Evolutionary conservation across 2,113 vertebrate genomes (phyloP), one percentile per base, ranked within the genome.

Genomic region (Amblyornis subalaris): DNA sequence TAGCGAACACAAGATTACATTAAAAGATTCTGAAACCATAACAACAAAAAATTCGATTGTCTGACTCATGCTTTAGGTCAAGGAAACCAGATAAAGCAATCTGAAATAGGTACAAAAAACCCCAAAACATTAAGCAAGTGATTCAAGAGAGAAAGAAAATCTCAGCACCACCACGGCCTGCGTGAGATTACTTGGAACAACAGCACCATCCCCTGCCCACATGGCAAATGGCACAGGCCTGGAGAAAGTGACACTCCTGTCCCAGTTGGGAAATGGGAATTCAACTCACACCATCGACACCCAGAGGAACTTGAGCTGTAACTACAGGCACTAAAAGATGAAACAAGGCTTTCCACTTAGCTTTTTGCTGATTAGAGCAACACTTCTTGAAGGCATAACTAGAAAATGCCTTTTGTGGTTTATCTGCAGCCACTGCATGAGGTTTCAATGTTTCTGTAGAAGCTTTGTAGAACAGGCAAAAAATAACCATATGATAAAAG

Each of bases 221-320:
- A 9, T 0, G 3, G 72, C 1, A 17, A 91, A 86, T 3, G 22
- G 60, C 93, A 69, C 54, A 28, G 57, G 42, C 53, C 40, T 5
- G 36, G 23, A 35, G n/a, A 23, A 50, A 35, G 3, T 0, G 3
- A 9, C 23, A 6, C 17, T 28, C 38, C 14, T 2, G 19, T 21
- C 40, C 84, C 62, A 0, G 7, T 6, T 0, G 8, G 22, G 70
- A 44, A 14, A 45, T 0, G 6, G 50, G 55, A 35, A 62, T 3
- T 25, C 25, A 13, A 3, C 24, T 14, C 14, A 0, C 19, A 7
- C 5, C 25, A 29, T 2, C 0, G 0, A 33, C n/a, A 45, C 7
- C 7, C 33, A 12, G 36, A 66, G 26, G 9, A 50, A n/a, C 25
- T 3, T 5, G 13, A 1, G 7, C 69, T 47, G 24, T 7, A 26